Base-by-base conservation (phyloP, 1,140 invertebrate genomes). In the Melitaea cinxia region DNA sequence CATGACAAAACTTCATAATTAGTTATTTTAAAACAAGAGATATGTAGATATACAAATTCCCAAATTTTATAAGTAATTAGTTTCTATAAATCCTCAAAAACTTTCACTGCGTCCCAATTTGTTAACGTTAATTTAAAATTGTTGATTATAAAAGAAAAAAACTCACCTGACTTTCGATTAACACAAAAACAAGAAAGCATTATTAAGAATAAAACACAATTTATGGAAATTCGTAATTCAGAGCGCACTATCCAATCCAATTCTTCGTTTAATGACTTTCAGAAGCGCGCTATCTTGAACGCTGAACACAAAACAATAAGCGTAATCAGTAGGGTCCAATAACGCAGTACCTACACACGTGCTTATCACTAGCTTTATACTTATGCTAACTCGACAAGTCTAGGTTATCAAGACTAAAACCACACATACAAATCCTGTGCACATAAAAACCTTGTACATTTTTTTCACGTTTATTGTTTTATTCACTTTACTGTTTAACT, bases 101-200 rank as follows among this genome's bases (percentile, higher is more conserved):
- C 26, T n/a, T 6, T 30, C 28, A 30, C 28, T 30, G 12, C 6
- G n/a, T n/a, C 30, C 12, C 12, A 33, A 33, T 10, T 33, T 9
- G 12, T 42, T 42, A 17, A 19, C 17, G 15, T 42, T 9, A 4
- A 37, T 19, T 3, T 35, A 19, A 54, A 21, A 54, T 30, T 19
- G 35, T 54, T 54, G 6, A 47, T n/a, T 21, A 45, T 14, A 23
- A 47, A 0, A 17, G 57, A 28, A 30, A 37, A 65, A 54, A 12
- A 60, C 71, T 80, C 59, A 89, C 86, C 83, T 76, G 77, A 80
- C 77, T 80, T 87, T 26, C 82, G 73, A 39, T 78, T 75, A 60
- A 83, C 75, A 75, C 80, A 85, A 64, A 89, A 77, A 77, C 87
- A 85, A 66, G 83, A 81, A 30, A 83, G 73, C 85, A 88, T 89